Percentiles rank a stretch among this genome's conserved stretches.
phyloP scores from a whole-genome alignment of 2,113 vertebrate species.

The Thunnus thynnus region DNA sequence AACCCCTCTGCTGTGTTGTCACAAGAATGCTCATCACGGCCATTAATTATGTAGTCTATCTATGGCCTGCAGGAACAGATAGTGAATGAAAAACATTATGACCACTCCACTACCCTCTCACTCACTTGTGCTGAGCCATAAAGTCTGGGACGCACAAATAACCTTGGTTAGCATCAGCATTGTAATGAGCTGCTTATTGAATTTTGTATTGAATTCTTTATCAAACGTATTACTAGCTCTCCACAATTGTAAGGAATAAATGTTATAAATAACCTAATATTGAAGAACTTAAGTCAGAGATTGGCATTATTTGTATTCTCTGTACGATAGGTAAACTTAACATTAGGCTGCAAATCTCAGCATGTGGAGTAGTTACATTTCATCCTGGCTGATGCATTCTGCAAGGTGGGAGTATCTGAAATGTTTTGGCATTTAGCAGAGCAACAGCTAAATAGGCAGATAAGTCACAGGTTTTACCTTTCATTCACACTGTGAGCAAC shows the following conservation, averaged over 20 bases:
- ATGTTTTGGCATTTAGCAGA: not conserved
- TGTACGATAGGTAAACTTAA: too few relatives aligned
- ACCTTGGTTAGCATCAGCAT: conserved; percentile 46
- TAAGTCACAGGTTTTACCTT: not conserved
- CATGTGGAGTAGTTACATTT: not conserved
- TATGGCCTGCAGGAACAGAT: conserved; percentile 79
- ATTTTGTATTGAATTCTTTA: not conserved
- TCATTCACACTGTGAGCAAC: not conserved
- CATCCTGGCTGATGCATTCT: not conserved
- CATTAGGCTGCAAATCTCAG: not conserved
- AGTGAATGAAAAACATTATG: conserved; percentile 81
- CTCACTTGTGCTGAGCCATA: conserved; percentile 56
- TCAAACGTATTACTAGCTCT: not conserved
- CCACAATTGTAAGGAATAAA: too few relatives aligned
- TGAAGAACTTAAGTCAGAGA: too few relatives aligned
- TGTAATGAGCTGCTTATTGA: conserved; percentile 28
- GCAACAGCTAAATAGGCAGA: not conserved
- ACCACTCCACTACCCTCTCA: conserved; percentile 69
- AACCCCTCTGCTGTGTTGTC: conserved; percentile 40
- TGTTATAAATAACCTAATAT: too few relatives aligned
- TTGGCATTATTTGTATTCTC: too few relatives aligned
- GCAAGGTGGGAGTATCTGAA: not conserved
- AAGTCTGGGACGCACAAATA: conserved; percentile 59
- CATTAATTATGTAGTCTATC: conserved; percentile 83
- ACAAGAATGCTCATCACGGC: conserved; percentile 72